phyloP scores from a whole-genome alignment of 2,113 vertebrate genomes.

The Crotalus horridus region DNA sequence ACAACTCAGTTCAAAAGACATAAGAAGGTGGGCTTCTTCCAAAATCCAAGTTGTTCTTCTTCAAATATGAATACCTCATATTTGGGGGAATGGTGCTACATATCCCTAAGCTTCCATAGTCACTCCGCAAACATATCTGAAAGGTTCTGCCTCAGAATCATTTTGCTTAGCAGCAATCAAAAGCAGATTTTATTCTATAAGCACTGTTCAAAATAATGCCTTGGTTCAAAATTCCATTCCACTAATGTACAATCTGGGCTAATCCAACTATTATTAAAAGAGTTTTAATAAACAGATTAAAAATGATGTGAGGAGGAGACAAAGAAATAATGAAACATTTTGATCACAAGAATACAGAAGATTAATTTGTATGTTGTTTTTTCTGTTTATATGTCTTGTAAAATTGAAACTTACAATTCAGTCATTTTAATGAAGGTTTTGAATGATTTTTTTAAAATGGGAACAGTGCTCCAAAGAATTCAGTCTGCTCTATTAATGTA shows the following conservation, averaged over 20 bases:
- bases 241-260: neutral
- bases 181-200: neutral
- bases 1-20: neutral
- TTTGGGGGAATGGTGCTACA: neutral
- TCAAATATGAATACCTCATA: neutral
- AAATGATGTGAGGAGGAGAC: neutral
- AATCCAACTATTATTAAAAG: neutral
- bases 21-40: neutral
- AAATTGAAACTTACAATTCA: conserved; percentile 21
- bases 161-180: neutral
- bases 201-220: neutral
- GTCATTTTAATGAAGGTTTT: conserved; percentile 25
- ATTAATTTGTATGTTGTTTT: neutral
- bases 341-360: neutral
- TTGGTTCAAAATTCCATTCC: accelerated
- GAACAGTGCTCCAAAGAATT: conserved; percentile 25
- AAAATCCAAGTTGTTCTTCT: neutral
- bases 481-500: conserved; percentile 45
- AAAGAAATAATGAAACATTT: neutral
- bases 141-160: neutral
- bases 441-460: neutral
- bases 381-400: neutral
- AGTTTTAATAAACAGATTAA: neutral
- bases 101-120: conserved; percentile 4
- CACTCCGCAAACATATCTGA: neutral